Conservation (phyloP, 1,140 invertebrate genomes). For the Piezodorus guildinii region DNA sequence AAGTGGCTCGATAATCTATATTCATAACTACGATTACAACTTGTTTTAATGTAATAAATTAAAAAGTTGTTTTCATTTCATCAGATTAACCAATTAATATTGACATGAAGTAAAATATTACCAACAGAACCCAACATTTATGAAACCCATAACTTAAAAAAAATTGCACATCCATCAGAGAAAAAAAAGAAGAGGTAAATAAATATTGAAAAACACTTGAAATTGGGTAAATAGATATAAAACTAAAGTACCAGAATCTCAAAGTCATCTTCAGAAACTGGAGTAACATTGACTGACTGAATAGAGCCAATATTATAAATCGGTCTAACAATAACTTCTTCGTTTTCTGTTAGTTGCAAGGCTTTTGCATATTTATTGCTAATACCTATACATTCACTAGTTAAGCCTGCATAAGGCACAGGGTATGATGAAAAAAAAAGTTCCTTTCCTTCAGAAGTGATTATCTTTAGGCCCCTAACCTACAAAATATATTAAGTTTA, state of each 20-base stretch:
- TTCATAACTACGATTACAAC: too few relatives aligned
- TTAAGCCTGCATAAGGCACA: slow-evolving; percentile 5
- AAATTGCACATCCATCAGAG: too few relatives aligned
- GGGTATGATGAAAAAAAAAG: slow-evolving; percentile 25
- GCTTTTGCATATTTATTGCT: slow-evolving; percentile 29
- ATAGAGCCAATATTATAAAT: slow-evolving; percentile 22
- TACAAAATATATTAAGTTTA: slow-evolving; percentile 13
- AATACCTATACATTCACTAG: slow-evolving; percentile 26
- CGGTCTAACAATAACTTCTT: slow-evolving; percentile 25
- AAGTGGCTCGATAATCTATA: too few relatives aligned
- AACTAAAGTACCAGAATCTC: slow-evolving; percentile 35
- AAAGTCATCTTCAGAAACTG: slow-evolving; percentile 38
- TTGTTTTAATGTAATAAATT: too few relatives aligned
- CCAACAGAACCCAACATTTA: too few relatives aligned
- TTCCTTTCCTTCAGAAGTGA: slow-evolving; percentile 12
- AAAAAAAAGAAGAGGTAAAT: too few relatives aligned
- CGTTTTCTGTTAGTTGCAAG: slow-evolving; percentile 28
- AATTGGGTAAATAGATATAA: too few relatives aligned
- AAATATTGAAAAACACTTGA: too few relatives aligned
- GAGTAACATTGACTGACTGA: slow-evolving; percentile 28
- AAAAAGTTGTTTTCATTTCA: too few relatives aligned
- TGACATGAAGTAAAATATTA: too few relatives aligned
- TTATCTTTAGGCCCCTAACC: slow-evolving; percentile 20
- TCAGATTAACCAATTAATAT: too few relatives aligned
- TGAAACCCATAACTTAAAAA: too few relatives aligned